These are phyloP conservation scores for Aplodontia rufa DNA, from an alignment of 2,113 vertebrate genomes.

Conservation along the genomic window DNA sequence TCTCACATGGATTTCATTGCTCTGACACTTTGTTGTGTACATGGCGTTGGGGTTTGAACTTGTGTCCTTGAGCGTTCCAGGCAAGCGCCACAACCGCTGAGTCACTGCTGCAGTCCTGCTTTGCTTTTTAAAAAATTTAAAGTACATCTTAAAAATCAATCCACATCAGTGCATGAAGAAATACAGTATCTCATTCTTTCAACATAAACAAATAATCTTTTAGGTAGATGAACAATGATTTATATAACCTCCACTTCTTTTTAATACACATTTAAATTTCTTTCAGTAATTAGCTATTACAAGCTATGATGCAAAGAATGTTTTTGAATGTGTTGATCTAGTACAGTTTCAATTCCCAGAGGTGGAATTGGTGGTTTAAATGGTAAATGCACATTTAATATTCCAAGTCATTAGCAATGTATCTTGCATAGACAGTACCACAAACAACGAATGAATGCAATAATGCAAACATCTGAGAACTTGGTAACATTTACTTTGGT, in stretches of 20 bases:
- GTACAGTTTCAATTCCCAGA: background rate
- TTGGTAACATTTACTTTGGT: background rate
- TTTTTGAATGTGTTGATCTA: background rate
- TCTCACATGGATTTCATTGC: too few species aligned
- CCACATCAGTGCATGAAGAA: background rate
- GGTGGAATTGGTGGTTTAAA: background rate
- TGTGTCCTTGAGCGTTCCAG: too few species aligned
- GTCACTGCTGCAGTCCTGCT: too few species aligned
- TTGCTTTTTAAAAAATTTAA: background rate
- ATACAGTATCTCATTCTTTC: background rate
- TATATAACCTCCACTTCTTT: background rate
- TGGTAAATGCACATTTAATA: background rate
- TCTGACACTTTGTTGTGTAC: too few species aligned
- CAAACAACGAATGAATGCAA: background rate
- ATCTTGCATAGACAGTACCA: background rate
- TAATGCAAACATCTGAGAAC: background rate
- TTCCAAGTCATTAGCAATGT: background rate
- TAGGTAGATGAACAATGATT: background rate
- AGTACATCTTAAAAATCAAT: background rate
- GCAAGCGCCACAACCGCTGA: too few species aligned
- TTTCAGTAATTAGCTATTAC: background rate
- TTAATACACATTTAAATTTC: background rate
- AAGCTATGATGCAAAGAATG: background rate
- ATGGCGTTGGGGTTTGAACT: too few species aligned
- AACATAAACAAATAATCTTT: background rate